phyloP scores from a whole-genome alignment of 2,888 invertebrate species.

The Sinotaia quadrata region DNA sequence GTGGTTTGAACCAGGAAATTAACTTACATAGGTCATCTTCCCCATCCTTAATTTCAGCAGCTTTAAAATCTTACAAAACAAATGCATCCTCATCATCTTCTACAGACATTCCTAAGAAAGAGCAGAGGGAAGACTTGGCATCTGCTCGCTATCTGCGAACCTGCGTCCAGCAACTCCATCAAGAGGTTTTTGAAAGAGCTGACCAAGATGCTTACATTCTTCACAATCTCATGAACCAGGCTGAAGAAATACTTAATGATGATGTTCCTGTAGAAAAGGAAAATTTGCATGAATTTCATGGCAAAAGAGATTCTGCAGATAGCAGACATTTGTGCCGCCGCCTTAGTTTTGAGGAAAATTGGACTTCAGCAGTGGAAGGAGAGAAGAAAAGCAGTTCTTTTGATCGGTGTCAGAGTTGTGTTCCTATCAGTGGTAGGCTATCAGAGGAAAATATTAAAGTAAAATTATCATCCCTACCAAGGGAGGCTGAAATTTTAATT shows the following conservation, averaged over 20 bases:
- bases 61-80: too few species aligned
- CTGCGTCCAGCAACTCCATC: constrained; percentile 19
- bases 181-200: constrained; percentile 10
- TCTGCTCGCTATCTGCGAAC: constrained; percentile 6
- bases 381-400: neutral
- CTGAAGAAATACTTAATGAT: too few species aligned
- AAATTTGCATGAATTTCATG: neutral
- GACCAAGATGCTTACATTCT: constrained; percentile 22
- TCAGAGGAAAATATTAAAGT: too few species aligned
- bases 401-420: neutral
- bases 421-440: constrained; percentile 1
- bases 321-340: neutral
- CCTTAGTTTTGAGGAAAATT: constrained; percentile 16
- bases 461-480: too few species aligned
- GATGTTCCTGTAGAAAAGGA: neutral
- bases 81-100: neutral
- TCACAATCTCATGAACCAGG: constrained; percentile 19
- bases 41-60: too few species aligned
- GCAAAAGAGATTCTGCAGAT: neutral
- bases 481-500: too few species aligned
- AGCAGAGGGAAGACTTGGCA: neutral
- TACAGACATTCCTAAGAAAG: neutral
- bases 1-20: too few species aligned
- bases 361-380: neutral
- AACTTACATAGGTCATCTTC: too few species aligned